These are phyloP conservation scores for Bombus pascuorum DNA, from an alignment of 1,140 invertebrate genomes.

Conservation along the genomic window DNA sequence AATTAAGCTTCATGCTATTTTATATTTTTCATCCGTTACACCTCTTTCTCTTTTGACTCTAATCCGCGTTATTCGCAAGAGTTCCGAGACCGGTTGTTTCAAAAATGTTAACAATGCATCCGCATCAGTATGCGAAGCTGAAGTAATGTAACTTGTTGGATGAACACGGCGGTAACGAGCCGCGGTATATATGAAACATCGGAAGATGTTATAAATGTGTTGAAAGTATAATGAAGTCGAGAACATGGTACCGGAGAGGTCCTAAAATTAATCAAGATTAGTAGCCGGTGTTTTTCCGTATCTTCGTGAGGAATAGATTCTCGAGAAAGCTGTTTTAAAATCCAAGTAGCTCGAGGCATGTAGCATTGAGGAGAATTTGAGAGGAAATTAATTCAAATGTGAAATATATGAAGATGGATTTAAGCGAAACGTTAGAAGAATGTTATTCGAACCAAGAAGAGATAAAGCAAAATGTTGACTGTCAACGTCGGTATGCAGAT, in stretches of 20 bases:
- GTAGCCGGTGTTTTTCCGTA: background rate
- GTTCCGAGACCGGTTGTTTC: background rate
- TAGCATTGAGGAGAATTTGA: background rate
- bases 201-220: background rate
- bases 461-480: constrained; percentile 6
- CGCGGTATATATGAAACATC: background rate
- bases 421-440: background rate
- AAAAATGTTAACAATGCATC: background rate
- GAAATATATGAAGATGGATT: background rate
- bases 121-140: background rate
- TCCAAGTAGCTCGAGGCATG: background rate
- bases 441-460: background rate
- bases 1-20: too few species aligned
- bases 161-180: background rate
- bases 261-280: background rate
- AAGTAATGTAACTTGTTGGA: background rate
- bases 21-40: background rate
- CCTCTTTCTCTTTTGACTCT: background rate
- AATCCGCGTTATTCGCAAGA: background rate
- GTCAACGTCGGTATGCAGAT: background rate
- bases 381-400: background rate
- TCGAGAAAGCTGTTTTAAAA: background rate
- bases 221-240: constrained; percentile 11
- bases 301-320: too few species aligned
- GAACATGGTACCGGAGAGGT: background rate